phyloP scores from a whole-genome alignment of 2,113 vertebrate genomes.

The Mugil cephalus region DNA sequence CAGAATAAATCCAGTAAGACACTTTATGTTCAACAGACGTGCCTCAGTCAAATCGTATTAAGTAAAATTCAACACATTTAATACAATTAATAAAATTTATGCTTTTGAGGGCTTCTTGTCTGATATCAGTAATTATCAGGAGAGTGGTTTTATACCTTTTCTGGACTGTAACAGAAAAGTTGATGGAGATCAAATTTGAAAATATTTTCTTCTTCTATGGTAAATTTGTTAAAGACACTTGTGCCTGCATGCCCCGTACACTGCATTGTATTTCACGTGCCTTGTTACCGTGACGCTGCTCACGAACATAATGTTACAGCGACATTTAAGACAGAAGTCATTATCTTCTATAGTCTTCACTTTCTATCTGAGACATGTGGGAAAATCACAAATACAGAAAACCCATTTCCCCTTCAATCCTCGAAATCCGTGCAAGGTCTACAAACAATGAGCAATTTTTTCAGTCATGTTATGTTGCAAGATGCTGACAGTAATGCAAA shows the following conservation, averaged over 20 bases:
- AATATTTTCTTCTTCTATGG: no score
- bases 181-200: no score
- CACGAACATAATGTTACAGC: background rate
- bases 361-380: slow-evolving; percentile 52
- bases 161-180: no score
- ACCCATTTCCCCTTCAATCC: slow-evolving; percentile 68
- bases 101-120: no score
- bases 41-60: background rate
- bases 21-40: no score
- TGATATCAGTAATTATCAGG: no score
- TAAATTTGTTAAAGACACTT: background rate
- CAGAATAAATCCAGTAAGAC: no score
- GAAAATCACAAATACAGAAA: slow-evolving; percentile 64
- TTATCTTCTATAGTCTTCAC: slow-evolving; percentile 5
- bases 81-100: no score
- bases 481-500: slow-evolving; percentile 72
- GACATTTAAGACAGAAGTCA: background rate
- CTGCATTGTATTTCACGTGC: background rate
- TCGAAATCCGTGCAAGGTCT: slow-evolving; percentile 62
- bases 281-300: background rate
- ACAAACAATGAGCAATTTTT: slow-evolving; percentile 49
- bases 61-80: no score
- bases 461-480: slow-evolving; percentile 79
- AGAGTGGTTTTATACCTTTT: no score
- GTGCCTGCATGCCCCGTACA: background rate